Conservation (phyloP, 2,888 invertebrate genomes). For the Cheilosia vulpina region DNA sequence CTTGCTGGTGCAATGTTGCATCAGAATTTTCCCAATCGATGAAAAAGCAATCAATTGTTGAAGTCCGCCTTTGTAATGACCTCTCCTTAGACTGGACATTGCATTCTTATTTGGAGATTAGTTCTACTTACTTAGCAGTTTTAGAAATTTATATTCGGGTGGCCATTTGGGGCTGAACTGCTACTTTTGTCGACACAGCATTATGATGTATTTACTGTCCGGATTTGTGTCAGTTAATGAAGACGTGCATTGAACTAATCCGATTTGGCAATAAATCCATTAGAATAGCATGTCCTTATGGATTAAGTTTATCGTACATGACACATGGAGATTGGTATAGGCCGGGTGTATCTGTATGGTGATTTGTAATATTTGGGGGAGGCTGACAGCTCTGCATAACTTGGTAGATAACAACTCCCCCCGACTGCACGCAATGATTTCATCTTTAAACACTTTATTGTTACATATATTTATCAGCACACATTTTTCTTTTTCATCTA, state of each 20-base stretch:
- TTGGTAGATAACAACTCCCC: no score
- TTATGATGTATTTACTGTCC: not conserved
- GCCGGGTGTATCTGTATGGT: no score
- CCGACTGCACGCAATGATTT: no score
- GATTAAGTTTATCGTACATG: no score
- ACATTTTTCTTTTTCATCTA: no score
- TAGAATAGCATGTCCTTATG: no score
- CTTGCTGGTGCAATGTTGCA: not conserved
- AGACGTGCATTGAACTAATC: not conserved
- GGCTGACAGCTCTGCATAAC: no score
- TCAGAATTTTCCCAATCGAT: not conserved
- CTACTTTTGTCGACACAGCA: not conserved
- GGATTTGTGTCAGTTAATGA: not conserved
- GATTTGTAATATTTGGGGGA: no score
- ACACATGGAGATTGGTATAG: not conserved
- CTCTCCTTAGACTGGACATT: not conserved
- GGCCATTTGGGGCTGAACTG: not conserved
- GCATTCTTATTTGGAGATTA: not conserved
- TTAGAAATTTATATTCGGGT: not conserved
- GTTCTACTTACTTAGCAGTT: not conserved
- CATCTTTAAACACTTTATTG: no score
- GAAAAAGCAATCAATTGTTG: slow-evolving; percentile 3
- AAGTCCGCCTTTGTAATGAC: not conserved
- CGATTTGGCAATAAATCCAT: not conserved
- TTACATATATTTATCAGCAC: no score